Percentiles rank a stretch among this genome's conserved stretches.
Conservation (phyloP, 2,797 vertebrate genomes). For the Chrosomus eos region DNA sequence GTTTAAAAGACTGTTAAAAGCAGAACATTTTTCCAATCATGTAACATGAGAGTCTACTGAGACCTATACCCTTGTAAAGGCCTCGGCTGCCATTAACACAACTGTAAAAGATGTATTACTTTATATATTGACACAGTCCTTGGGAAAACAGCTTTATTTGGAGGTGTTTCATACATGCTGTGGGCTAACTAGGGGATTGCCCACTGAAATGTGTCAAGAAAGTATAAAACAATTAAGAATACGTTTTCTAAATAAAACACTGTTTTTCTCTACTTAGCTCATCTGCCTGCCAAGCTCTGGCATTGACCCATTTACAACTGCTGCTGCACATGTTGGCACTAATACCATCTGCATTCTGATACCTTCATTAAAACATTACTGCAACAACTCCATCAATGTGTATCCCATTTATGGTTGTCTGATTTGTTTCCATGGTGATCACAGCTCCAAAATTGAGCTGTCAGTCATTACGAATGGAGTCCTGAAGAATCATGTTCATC, state of each 20-base stretch:
- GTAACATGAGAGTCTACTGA: conserved; percentile 37
- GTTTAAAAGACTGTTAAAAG: conserved; percentile 37
- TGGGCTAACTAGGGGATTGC: conserved; percentile 32
- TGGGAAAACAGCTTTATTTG: conserved; percentile 35
- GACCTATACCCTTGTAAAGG: conserved; percentile 14
- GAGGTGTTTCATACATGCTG: conserved; percentile 26
- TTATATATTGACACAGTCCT: conserved; percentile 16
- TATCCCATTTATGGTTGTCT: conserved; percentile 47
- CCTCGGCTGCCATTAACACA: conserved; percentile 18
- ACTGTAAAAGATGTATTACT: conserved; percentile 27
- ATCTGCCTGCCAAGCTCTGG: conserved; percentile 33
- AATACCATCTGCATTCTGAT: conserved; percentile 47
- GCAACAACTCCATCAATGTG: conserved; percentile 42
- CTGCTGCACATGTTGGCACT: conserved; percentile 45
- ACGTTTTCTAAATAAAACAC: conserved; percentile 28
- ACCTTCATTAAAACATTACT: conserved; percentile 46
- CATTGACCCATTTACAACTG: conserved; percentile 48
- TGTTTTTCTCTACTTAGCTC: conserved; percentile 27
- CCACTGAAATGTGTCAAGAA: conserved; percentile 20
- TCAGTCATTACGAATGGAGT: conserved; percentile 71
- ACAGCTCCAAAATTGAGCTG: conserved; percentile 76
- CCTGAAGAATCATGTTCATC: neutral
- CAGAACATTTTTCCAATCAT: conserved; percentile 31
- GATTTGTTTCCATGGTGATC: conserved; percentile 68
- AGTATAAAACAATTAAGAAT: conserved; percentile 41